A percentile compares a stretch with the other conserved stretches of the same genome.
These are phyloP conservation scores for Drosophila biarmipes DNA, from an alignment of 1,140 invertebrate genomes.

Conservation along the genomic window DNA sequence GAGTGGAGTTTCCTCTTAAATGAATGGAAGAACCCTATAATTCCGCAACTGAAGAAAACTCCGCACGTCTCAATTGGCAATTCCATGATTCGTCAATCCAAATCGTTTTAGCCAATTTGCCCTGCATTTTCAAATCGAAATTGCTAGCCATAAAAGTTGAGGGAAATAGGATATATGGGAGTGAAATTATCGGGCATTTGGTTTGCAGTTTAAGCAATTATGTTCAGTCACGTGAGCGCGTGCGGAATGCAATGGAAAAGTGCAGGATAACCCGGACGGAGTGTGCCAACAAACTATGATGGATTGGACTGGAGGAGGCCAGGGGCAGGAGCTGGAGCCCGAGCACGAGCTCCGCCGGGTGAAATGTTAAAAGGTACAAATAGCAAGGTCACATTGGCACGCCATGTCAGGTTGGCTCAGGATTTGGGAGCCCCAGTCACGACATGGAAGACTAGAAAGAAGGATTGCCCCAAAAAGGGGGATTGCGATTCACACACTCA, in stretches of 20 bases:
- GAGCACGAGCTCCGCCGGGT: background rate
- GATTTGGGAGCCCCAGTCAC: slow-evolving; percentile 6
- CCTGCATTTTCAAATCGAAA: slow-evolving; percentile 26
- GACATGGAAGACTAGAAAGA: slow-evolving; percentile 12
- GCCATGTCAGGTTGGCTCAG: slow-evolving; percentile 22
- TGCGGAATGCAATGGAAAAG: slow-evolving; percentile 49
- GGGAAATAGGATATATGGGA: slow-evolving; percentile 12
- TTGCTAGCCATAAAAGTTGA: slow-evolving; percentile 40
- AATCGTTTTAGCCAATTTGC: slow-evolving; percentile 22
- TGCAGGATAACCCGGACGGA: slow-evolving; percentile 27
- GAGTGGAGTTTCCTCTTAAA: background rate
- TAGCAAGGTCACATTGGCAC: slow-evolving; percentile 57
- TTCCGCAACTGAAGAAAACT: background rate
- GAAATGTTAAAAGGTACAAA: slow-evolving; percentile 72
- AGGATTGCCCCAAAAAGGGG: background rate
- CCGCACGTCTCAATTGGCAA: background rate
- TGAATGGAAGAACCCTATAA: background rate
- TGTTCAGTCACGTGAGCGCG: slow-evolving; percentile 67
- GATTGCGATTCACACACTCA: slow-evolving; percentile 41
- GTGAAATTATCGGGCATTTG: slow-evolving; percentile 55
- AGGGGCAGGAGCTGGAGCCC: background rate
- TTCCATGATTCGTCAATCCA: slow-evolving; percentile 21
- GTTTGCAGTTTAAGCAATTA: slow-evolving; percentile 65
- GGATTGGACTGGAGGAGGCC: slow-evolving; percentile 17
- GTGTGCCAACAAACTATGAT: slow-evolving; percentile 21